Evolutionary conservation across 2,113 vertebrate species (phyloP).

Genomic region (Megaceryle maxima): DNA sequence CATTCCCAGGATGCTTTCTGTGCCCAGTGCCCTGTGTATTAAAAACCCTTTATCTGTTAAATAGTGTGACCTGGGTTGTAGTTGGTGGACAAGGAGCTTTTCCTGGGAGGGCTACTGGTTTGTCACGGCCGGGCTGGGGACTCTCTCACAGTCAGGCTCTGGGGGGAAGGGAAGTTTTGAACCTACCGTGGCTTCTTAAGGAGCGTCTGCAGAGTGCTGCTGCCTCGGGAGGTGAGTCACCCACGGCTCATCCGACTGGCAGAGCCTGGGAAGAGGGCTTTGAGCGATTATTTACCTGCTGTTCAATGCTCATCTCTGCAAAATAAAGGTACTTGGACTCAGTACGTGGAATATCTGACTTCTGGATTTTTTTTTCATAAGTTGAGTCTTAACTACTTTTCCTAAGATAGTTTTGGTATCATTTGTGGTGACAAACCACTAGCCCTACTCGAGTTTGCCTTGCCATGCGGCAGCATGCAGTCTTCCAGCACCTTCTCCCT

Average conservation of each 20-base stretch:
- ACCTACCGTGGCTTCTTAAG: accelerated
- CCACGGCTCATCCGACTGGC: not conserved
- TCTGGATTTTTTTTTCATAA: not conserved
- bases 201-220: not conserved
- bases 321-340: not conserved
- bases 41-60: not conserved
- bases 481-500: not conserved
- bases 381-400: not conserved
- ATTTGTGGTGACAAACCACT: conserved; percentile 4
- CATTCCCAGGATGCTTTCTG: not conserved
- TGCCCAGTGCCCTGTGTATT: not conserved
- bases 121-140: not conserved
- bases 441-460: not conserved
- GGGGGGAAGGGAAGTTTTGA: not conserved
- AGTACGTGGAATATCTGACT: not conserved
- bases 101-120: not conserved
- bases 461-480: accelerated
- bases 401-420: not conserved
- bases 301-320: not conserved
- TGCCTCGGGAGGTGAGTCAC: not conserved
- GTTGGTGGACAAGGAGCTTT: not conserved
- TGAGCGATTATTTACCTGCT: not conserved
- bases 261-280: not conserved
- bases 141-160: not conserved
- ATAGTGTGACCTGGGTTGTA: not conserved